phyloP scores from a whole-genome alignment of 2,113 vertebrate species.

The Thryonomys swinderianus region DNA sequence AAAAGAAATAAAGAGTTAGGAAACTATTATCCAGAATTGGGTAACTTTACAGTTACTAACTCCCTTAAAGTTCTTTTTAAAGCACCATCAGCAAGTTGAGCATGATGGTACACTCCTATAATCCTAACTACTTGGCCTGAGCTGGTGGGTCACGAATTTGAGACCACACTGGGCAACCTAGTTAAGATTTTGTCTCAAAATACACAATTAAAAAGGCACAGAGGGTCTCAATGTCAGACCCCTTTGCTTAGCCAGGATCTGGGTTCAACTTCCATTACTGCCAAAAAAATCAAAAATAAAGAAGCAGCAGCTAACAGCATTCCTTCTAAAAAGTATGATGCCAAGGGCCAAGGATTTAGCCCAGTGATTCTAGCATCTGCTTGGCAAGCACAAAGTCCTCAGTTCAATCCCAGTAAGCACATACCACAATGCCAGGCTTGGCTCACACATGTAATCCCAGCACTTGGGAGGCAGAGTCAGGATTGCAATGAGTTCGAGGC shows the following conservation, averaged over 20 bases:
- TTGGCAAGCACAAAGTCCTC: too few species aligned
- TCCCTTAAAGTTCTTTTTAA: constrained; percentile 3
- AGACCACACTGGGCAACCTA: background rate
- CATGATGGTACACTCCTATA: background rate
- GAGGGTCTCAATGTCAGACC: background rate
- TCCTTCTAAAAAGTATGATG: background rate
- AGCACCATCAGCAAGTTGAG: background rate
- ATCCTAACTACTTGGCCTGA: background rate
- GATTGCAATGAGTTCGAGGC: too few species aligned
- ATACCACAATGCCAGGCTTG: too few species aligned
- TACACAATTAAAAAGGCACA: background rate
- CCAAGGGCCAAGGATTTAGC: too few species aligned
- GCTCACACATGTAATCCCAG: too few species aligned
- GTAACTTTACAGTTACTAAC: background rate
- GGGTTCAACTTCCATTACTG: background rate
- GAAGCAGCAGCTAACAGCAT: background rate
- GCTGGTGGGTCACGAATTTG: background rate
- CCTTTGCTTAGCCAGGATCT: background rate
- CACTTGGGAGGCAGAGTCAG: too few species aligned
- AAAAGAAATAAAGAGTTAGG: background rate
- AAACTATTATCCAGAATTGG: constrained; percentile 35
- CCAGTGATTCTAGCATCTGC: too few species aligned
- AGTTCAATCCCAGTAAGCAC: too few species aligned
- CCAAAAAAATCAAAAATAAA: background rate
- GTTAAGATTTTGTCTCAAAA: background rate